Base-by-base conservation (phyloP, 1,140 invertebrate genomes). In the Anoplophora glabripennis region DNA sequence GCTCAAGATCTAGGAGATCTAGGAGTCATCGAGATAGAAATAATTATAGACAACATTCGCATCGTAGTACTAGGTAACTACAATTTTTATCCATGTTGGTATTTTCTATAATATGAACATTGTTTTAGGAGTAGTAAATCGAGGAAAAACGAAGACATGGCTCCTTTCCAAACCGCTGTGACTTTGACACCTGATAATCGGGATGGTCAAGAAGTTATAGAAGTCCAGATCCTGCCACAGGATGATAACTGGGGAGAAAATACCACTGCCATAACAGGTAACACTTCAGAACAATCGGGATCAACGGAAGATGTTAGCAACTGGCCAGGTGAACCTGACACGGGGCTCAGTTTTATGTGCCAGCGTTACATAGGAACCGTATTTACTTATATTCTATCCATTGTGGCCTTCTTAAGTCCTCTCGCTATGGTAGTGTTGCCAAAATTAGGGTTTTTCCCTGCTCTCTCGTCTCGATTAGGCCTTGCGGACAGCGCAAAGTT, bases 231-330 rank as follows among this genome's bases (percentile, higher is more conserved):
- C 63, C 75, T 98, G 40, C 93, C 93, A 0, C 87, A 95, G 78
- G 94, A 98, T 81, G 96, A 99, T 71, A 96, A 96, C 74, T 98
- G 96, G 96, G 94, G 93, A 35, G 96, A 98, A 78, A 97, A 94
- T 70, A 97, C 94, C 0, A 98, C 96, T 4, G 95, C 93, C 0
- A 89, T 98, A 17, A 98, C 96, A 4, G 95, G 94, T 12, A 96
- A 96, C 69, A 98, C 94, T 2, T 97, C 94, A 0, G 95, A 98
- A 73, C 89, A 90, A 60, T 95, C 93, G 1, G 89, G 93, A 61
- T 97, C 94, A 0, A 89, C 94, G 68, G 93, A 98, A 74, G 93
- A 96, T 76, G 85, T 88, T 0, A 88, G 86, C 69, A 86, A 85
- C 75, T 92, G 89, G 88, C 84, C 86, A 54, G 84, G 84, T 60